Percentiles rank a stretch among this genome's conserved stretches.
Conservation (phyloP, 2,113 vertebrate species). For the Collichthys lucidus region DNA sequence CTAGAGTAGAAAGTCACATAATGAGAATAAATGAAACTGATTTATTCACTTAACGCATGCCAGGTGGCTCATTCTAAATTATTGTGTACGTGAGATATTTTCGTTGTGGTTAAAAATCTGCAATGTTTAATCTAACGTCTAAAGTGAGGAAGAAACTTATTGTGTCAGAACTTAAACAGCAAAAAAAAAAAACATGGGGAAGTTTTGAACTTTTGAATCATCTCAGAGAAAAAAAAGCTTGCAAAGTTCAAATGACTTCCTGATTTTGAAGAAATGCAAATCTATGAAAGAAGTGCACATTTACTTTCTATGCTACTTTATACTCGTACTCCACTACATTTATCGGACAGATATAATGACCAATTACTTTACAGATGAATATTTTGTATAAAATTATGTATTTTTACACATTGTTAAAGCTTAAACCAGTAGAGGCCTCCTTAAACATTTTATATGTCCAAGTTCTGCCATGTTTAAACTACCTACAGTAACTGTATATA, state of each 20-base stretch:
- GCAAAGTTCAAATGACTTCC: not conserved
- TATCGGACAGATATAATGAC: no score
- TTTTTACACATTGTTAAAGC: not conserved
- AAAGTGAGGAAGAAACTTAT: no score
- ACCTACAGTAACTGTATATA: not conserved
- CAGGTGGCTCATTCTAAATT: not conserved
- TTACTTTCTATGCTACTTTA: not conserved
- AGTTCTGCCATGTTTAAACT: not conserved
- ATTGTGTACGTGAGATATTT: not conserved
- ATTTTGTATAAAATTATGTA: no score
- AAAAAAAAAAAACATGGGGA: not conserved
- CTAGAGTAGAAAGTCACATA: constrained; percentile 56
- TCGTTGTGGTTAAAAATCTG: no score
- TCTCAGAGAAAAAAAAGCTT: not conserved
- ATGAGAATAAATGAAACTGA: not conserved
- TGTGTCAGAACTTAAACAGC: not conserved
- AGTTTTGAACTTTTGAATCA: not conserved
- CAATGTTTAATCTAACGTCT: no score
- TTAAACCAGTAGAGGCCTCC: not conserved
- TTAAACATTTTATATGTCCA: not conserved
- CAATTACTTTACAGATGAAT: no score
- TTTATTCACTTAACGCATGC: not conserved
- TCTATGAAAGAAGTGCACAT: not conserved
- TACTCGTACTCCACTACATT: not conserved
- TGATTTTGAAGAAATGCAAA: constrained; percentile 46